Evolutionary conservation across 2,113 vertebrate species (phyloP).

Genomic region (Cochlearius cochlearius): DNA sequence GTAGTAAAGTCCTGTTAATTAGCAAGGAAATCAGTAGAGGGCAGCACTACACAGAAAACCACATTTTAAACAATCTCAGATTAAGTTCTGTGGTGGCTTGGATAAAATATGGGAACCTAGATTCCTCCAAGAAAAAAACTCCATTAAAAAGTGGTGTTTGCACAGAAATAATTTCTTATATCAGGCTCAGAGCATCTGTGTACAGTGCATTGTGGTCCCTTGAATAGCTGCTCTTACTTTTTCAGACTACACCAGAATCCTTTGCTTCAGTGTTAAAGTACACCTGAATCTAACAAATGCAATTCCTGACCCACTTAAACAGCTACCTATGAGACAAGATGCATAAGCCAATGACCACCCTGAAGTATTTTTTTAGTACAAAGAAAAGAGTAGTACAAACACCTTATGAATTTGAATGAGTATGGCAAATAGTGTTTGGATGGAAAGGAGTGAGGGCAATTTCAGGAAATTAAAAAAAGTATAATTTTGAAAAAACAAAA

Average conservation of each 20-base stretch:
- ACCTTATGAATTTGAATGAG: not conserved
- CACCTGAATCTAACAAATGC: accelerated
- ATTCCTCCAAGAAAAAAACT: not conserved
- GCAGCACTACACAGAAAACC: conserved; percentile 14
- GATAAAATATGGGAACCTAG: not conserved
- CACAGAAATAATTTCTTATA: not conserved
- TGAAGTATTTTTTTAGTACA: not conserved
- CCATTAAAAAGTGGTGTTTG: not conserved
- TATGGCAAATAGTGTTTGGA: not conserved
- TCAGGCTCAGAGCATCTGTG: not conserved
- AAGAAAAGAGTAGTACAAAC: not conserved
- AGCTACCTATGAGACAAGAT: not conserved
- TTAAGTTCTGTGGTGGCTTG: not conserved
- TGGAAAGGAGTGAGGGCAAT: not conserved
- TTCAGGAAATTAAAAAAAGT: not conserved
- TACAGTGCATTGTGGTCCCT: not conserved
- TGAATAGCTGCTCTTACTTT: not conserved
- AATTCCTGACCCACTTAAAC: not conserved
- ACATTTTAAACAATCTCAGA: not conserved
- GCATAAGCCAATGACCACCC: not conserved
- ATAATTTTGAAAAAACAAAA: not conserved
- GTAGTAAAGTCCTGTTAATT: not conserved
- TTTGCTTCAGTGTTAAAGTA: not conserved
- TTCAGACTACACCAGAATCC: not conserved
- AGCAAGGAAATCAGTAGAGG: conserved; percentile 16